Percentiles rank a stretch among this genome's conserved stretches.
phyloP scores from a whole-genome alignment of 2,113 vertebrate genomes.

The Panthera tigris region DNA sequence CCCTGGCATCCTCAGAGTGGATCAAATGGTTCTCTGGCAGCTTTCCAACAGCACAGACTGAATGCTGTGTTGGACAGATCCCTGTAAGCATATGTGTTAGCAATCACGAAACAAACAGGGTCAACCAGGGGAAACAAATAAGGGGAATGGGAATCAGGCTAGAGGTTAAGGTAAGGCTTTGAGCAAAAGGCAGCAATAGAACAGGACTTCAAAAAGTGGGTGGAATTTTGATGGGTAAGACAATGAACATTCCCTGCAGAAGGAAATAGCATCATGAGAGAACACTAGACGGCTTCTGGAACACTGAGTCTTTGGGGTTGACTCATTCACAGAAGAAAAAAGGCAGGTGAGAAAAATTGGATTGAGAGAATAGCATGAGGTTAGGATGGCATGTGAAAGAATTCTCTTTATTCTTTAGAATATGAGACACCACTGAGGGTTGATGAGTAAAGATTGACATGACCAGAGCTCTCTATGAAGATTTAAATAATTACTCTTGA shows the following conservation, averaged over 20 bases:
- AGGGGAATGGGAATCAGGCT: too few species aligned
- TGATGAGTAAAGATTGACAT: background rate
- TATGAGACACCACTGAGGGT: background rate
- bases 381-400: background rate
- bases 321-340: background rate
- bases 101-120: background rate
- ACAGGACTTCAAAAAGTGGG: background rate
- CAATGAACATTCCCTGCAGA: background rate
- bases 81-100: background rate
- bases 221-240: background rate
- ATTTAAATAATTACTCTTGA: background rate
- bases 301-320: background rate
- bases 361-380: background rate
- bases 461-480: background rate
- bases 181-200: background rate
- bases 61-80: fast-evolving
- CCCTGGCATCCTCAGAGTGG: background rate
- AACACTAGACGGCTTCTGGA: background rate
- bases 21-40: background rate
- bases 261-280: background rate
- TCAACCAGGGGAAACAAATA: background rate
- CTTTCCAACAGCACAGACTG: background rate
- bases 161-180: background rate
- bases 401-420: background rate
- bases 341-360: background rate